Conservation (phyloP, 2,888 invertebrate species). For the Dendrolimus pini region DNA sequence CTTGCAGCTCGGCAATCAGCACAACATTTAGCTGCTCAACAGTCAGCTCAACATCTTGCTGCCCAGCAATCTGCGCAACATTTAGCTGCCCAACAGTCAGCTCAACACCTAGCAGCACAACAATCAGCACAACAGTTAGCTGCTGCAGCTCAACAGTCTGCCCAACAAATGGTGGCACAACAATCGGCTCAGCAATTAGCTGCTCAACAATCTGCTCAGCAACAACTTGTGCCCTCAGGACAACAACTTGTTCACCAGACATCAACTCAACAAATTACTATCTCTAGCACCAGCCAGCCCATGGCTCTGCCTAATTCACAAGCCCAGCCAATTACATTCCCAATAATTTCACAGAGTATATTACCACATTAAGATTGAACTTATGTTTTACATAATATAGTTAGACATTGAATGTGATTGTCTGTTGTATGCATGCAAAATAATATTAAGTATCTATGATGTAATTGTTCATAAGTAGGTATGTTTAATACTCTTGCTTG, state of each 20-base stretch:
- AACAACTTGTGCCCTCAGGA: slow-evolving; percentile 54
- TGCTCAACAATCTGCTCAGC: slow-evolving; percentile 61
- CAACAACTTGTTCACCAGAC: slow-evolving; percentile 65
- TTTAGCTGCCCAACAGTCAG: slow-evolving; percentile 44
- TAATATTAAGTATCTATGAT: no score
- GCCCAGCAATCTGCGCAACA: slow-evolving; percentile 34
- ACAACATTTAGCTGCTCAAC: slow-evolving; percentile 40
- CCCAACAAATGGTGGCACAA: slow-evolving; percentile 42
- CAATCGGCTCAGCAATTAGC: slow-evolving; percentile 58
- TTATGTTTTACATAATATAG: slow-evolving; percentile 6
- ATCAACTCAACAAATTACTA: slow-evolving; percentile 66
- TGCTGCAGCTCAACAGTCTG: slow-evolving; percentile 43
- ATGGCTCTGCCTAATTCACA: slow-evolving; percentile 66
- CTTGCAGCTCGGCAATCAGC: slow-evolving; percentile 38
- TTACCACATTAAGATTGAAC: slow-evolving; percentile 47
- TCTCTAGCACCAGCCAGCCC: slow-evolving; percentile 67
- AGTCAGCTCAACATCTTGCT: slow-evolving; percentile 36
- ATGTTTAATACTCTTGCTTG: no score
- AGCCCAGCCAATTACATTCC: slow-evolving; percentile 64
- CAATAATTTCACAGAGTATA: slow-evolving; percentile 69
- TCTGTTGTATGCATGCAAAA: background rate
- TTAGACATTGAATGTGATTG: background rate
- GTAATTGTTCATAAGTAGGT: no score
- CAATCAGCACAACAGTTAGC: slow-evolving; percentile 54
- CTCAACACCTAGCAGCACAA: slow-evolving; percentile 48